phyloP scores from a whole-genome alignment of 2,888 invertebrate genomes.

The Nudaria mundana region DNA sequence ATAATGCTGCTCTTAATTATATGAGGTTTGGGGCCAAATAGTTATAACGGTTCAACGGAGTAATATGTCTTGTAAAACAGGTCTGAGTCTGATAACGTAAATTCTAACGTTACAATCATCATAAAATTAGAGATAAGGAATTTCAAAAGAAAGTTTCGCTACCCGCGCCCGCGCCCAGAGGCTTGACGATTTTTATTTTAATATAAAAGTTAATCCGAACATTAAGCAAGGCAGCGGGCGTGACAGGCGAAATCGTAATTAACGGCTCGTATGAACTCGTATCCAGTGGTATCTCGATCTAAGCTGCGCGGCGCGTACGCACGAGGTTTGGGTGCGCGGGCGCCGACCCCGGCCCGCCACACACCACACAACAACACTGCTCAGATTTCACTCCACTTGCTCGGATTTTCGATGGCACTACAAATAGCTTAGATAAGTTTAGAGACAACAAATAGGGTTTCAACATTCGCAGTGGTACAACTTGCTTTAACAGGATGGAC shows the following conservation, averaged over 20 bases:
- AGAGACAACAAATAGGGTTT: constrained; percentile 4
- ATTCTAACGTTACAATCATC: constrained; percentile 8
- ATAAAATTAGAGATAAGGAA: constrained; percentile 19
- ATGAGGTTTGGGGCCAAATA: no score
- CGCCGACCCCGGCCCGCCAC: constrained; percentile 40
- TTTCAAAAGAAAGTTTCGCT: constrained; percentile 29
- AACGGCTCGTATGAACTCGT: constrained; percentile 48
- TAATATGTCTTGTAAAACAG: constrained; percentile 2
- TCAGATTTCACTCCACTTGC: constrained; percentile 31
- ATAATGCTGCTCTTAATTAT: no score
- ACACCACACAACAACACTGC: constrained; percentile 6
- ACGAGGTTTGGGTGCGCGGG: constrained; percentile 37
- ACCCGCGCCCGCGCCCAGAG: constrained; percentile 23
- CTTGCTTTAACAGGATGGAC: no score
- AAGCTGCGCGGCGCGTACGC: constrained; percentile 29
- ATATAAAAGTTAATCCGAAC: constrained; percentile 62
- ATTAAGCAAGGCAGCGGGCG: constrained; percentile 72
- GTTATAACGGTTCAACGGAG: not conserved
- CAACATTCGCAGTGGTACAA: no score
- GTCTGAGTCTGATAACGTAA: not conserved
- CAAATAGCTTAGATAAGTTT: constrained; percentile 5
- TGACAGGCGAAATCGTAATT: constrained; percentile 77
- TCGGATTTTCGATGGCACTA: constrained; percentile 22
- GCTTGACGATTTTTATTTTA: constrained; percentile 45
- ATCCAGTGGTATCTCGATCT: constrained; percentile 39